phyloP scores from a whole-genome alignment of 2,113 vertebrate species.

The Rhinichthys klamathensis region DNA sequence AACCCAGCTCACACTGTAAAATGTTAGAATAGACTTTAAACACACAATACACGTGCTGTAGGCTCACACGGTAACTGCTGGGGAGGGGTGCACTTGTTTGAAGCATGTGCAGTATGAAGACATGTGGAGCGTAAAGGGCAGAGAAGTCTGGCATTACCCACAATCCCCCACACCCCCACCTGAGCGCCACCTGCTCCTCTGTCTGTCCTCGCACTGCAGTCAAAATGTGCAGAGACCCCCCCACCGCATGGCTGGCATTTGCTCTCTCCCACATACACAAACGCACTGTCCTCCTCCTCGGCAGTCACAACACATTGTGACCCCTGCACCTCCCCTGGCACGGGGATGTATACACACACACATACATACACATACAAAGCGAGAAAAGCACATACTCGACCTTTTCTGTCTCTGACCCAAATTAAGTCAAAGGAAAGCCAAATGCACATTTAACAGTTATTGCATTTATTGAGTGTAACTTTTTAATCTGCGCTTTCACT shows the following conservation, averaged over 20 bases:
- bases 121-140: conserved; percentile 71
- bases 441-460: not conserved
- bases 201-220: conserved; percentile 72
- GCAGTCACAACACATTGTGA: conserved; percentile 44
- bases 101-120: conserved; percentile 53
- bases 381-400: not conserved
- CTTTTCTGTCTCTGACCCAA: not conserved
- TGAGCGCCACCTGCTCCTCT: conserved; percentile 85
- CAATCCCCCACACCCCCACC: conserved; percentile 72
- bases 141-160: conserved; percentile 51
- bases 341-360: conserved; percentile 51
- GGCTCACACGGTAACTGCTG: not conserved
- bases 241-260: conserved; percentile 40
- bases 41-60: conserved; percentile 4
- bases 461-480: not conserved
- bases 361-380: conserved; percentile 21
- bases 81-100: not conserved
- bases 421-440: not conserved
- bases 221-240: conserved; percentile 43
- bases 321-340: conserved; percentile 58
- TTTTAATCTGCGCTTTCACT: too few relatives aligned
- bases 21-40: not conserved
- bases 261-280: conserved; percentile 50
- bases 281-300: conserved; percentile 20
- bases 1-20: not conserved